Evolutionary conservation across 2,797 vertebrate genomes (phyloP).

Genomic region (Mycteria americana): DNA sequence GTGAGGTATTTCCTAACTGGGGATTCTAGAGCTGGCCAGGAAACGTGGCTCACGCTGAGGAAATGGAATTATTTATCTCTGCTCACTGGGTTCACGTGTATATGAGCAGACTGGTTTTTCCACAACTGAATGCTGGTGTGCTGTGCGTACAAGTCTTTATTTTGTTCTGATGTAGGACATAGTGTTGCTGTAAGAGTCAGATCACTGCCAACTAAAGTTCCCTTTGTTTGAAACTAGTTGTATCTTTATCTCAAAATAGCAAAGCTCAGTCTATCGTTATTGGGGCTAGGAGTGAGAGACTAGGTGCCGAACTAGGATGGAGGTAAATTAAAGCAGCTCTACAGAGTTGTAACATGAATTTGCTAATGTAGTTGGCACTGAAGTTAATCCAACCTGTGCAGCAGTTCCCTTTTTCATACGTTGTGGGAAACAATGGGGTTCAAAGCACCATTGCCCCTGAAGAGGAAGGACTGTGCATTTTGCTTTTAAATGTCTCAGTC

Average conservation of each 20-base stretch:
- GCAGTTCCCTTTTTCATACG: background rate
- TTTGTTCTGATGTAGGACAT: background rate
- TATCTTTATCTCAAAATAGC: background rate
- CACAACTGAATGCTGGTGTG: background rate
- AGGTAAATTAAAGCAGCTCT: slow-evolving; percentile 1
- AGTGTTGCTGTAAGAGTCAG: background rate
- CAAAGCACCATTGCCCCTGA: background rate
- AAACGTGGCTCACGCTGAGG: background rate
- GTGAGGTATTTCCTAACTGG: background rate
- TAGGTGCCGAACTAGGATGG: background rate
- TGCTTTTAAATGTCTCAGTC: slow-evolving; percentile 48
- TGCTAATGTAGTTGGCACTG: slow-evolving; percentile 39
- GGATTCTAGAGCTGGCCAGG: background rate
- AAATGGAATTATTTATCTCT: background rate
- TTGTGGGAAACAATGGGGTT: background rate
- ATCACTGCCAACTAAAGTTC: background rate
- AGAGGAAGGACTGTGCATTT: slow-evolving; percentile 14
- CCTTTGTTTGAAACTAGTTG: background rate
- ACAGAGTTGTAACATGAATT: background rate
- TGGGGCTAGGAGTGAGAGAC: background rate
- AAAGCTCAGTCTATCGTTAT: background rate
- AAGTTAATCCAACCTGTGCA: slow-evolving; percentile 34
- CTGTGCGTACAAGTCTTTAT: background rate
- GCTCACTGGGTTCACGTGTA: background rate
- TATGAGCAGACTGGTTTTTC: background rate